Base-by-base conservation (phyloP, 2,797 vertebrate genomes). In the Synaphobranchus kaupii region DNA sequence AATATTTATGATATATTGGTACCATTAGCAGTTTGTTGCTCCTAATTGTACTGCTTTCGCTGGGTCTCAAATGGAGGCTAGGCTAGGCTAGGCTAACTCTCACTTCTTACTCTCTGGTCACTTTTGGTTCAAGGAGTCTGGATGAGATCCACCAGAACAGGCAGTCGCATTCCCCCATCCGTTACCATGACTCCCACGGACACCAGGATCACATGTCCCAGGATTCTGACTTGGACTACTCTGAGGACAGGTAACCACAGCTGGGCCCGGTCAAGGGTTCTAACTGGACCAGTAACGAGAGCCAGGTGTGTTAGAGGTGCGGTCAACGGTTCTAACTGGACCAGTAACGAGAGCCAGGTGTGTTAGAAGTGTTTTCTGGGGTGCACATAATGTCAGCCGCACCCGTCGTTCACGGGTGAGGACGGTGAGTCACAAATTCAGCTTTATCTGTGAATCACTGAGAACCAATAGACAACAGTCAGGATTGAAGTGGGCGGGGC, bases 81-180 rank as follows among this genome's bases (percentile, higher is more conserved):
- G 60, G 22, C 22, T 66, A 66, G 20, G 60, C 60, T 66, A 66
- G 60, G 60, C 60, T 66, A 20, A 39, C 71, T n/a, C 44, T 52
- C 12, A 48, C 20, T 15, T 60, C 71, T 87, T 15, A 76, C 71
- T 76, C 80, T 39, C 25, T 60, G 56, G 44, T 63, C 54, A 17
- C 76, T 5, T 2, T 90, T 86, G 90, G 85, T 92, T 89, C 91
- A 99, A 66, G 98, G 97, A 99, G 98, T 94, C 96, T 99, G 95
- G 98, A 99, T 95, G 98, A 99, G 97, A 99, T 99, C 94, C 98
- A 98, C 95, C 98, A 98, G 93, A 98, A 97, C 89, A 97, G 96
- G 92, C 93, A 97, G 90, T 98, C 97, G 92, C 96, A 95, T 90
- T 99, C 98, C 91, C 98, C 98, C 87, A 97, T 97, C 89, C 97